Conservation (phyloP, 2,797 vertebrate species). For the Coendou prehensilis region DNA sequence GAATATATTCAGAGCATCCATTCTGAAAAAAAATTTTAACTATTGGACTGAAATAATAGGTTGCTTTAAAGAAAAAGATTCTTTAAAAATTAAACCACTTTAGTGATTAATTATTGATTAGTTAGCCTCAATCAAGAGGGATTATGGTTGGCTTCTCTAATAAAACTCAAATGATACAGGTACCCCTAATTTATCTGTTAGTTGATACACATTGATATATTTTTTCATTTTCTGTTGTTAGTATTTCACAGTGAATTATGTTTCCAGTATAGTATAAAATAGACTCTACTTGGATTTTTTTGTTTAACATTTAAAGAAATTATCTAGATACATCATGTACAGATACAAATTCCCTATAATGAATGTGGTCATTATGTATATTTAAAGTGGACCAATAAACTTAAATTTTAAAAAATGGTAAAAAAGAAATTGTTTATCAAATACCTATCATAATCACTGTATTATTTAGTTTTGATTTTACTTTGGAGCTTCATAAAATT, state of each 20-base stretch:
- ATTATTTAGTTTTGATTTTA: background rate
- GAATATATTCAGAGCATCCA: background rate
- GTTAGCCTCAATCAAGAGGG: background rate
- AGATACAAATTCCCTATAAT: too few relatives aligned
- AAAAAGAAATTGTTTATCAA: background rate
- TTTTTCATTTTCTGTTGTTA: background rate
- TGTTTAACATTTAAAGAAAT: background rate
- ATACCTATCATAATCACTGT: background rate
- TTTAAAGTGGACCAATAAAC: too few relatives aligned
- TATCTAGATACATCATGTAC: too few relatives aligned
- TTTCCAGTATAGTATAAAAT: background rate
- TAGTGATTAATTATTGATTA: background rate
- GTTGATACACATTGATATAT: background rate
- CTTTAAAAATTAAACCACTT: background rate
- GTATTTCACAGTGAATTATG: background rate
- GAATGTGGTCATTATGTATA: too few relatives aligned
- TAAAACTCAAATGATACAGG: background rate
- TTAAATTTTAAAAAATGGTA: background rate
- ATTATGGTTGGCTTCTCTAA: background rate
- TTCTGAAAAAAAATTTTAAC: background rate
- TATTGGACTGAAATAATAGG: background rate
- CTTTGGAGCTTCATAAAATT: background rate
- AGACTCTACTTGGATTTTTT: background rate
- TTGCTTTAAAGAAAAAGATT: background rate
- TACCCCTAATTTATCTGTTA: background rate